These are phyloP conservation scores for Cynopterus sphinx DNA, from an alignment of 2,797 vertebrate genomes.

Conservation along the genomic window DNA sequence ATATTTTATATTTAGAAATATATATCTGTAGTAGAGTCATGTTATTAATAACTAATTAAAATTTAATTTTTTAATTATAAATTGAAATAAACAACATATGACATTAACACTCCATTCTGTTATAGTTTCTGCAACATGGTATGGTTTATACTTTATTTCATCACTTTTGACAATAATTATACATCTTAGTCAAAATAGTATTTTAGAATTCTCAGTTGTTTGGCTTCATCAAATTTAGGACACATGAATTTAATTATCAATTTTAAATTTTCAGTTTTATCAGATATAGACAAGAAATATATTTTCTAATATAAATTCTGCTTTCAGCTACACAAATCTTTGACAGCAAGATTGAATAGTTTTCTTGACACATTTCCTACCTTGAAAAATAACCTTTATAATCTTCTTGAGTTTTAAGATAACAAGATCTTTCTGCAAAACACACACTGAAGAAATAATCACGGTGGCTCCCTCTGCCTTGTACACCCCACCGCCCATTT, in stretches of 20 bases:
- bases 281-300: not conserved
- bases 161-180: slow-evolving; percentile 3
- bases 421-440: slow-evolving; percentile 64
- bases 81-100: not conserved
- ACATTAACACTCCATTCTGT: not conserved
- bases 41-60: not conserved
- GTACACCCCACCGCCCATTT: not conserved
- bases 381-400: slow-evolving; percentile 73
- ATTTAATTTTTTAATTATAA: not conserved
- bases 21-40: not conserved
- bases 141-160: not conserved
- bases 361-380: not conserved
- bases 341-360: slow-evolving; percentile 65
- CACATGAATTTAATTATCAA: slow-evolving; percentile 46
- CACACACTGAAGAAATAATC: slow-evolving; percentile 54
- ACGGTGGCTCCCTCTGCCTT: not conserved
- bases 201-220: not conserved
- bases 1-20: not conserved
- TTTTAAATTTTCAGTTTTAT: slow-evolving; percentile 22
- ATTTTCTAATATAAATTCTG: slow-evolving; percentile 62
- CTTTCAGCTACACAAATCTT: slow-evolving; percentile 50
- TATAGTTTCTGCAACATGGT: not conserved
- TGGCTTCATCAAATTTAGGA: not conserved
- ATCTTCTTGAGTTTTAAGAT: slow-evolving; percentile 67
- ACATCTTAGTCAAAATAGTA: not conserved